These are phyloP conservation scores for Sigmodon hispidus DNA, from an alignment of 2,113 vertebrate species.

Conservation along the genomic window DNA sequence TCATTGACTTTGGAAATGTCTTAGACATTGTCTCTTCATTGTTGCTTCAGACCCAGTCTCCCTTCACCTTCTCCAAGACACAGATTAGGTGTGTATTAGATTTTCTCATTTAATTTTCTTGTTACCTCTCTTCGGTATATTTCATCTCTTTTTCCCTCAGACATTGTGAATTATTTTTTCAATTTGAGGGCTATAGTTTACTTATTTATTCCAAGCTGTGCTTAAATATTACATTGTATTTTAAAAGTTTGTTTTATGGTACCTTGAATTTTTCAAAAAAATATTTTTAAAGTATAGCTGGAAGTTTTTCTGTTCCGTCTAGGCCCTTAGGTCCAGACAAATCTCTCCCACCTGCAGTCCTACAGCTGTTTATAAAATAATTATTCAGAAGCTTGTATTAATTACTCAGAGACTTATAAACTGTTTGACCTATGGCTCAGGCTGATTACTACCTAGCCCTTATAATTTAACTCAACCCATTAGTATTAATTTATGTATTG, in stretches of 20 bases:
- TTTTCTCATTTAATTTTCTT: conserved; percentile 44
- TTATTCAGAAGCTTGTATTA: no score
- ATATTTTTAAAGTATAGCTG: conserved; percentile 18
- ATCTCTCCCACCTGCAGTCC: no score
- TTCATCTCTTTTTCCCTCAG: neutral
- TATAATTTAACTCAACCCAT: no score
- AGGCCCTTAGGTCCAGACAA: no score
- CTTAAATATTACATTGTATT: conserved; percentile 38
- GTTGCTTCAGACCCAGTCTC: neutral
- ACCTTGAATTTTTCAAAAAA: neutral
- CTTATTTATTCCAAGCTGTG: neutral
- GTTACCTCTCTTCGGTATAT: neutral
- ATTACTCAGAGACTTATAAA: no score
- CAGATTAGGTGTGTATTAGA: neutral
- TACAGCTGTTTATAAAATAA: no score
- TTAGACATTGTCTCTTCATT: neutral
- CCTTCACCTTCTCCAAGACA: neutral
- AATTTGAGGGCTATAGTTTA: neutral
- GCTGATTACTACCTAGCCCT: no score
- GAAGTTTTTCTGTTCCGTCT: no score
- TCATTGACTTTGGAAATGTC: conserved; percentile 22
- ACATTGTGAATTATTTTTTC: conserved; percentile 38
- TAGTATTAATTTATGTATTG: no score
- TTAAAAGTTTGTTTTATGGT: conserved; percentile 30
- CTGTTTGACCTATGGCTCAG: no score